Percentiles rank a stretch among this genome's conserved stretches.
These are phyloP conservation scores for Crotalus viridis DNA, from an alignment of 2,113 vertebrate species.

Conservation along the genomic window DNA sequence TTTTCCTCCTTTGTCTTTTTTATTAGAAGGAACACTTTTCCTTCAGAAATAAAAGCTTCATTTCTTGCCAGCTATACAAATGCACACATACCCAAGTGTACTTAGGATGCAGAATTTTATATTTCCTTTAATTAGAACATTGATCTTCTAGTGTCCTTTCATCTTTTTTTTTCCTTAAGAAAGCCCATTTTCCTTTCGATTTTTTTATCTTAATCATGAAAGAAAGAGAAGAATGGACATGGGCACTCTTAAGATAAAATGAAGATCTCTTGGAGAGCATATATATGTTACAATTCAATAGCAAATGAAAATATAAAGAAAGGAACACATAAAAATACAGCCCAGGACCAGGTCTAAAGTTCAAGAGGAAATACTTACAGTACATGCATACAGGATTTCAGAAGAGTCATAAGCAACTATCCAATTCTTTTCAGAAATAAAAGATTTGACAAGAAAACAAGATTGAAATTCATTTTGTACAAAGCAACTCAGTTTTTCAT, in stretches of 20 bases:
- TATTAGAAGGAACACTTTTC: slow-evolving; percentile 52
- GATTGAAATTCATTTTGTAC: neutral
- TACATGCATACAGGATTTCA: neutral
- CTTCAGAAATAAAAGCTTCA: slow-evolving; percentile 48
- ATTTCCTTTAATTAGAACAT: slow-evolving; percentile 64
- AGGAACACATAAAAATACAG: neutral
- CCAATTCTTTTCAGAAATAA: neutral
- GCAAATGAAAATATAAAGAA: slow-evolving; percentile 14
- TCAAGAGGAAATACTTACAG: slow-evolving; percentile 4
- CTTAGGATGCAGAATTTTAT: slow-evolving; percentile 53
- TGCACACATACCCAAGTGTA: slow-evolving; percentile 51
- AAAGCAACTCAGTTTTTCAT: neutral
- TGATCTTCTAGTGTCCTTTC: slow-evolving; percentile 63
- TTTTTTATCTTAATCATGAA: slow-evolving; percentile 12
- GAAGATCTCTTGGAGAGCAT: slow-evolving; percentile 4
- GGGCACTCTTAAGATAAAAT: neutral
- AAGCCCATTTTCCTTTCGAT: slow-evolving; percentile 42
- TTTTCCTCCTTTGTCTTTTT: slow-evolving; percentile 40
- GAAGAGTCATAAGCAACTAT: neutral
- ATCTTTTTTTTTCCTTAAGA: slow-evolving; percentile 55
- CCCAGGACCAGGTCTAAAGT: neutral
- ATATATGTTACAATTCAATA: neutral
- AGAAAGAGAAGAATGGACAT: slow-evolving; percentile 16
- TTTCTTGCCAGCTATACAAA: slow-evolving; percentile 48
- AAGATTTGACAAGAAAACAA: neutral